These are phyloP conservation scores for Ophthalmolycus amberensis DNA, from an alignment of 2,113 vertebrate species.

Conservation along the genomic window DNA sequence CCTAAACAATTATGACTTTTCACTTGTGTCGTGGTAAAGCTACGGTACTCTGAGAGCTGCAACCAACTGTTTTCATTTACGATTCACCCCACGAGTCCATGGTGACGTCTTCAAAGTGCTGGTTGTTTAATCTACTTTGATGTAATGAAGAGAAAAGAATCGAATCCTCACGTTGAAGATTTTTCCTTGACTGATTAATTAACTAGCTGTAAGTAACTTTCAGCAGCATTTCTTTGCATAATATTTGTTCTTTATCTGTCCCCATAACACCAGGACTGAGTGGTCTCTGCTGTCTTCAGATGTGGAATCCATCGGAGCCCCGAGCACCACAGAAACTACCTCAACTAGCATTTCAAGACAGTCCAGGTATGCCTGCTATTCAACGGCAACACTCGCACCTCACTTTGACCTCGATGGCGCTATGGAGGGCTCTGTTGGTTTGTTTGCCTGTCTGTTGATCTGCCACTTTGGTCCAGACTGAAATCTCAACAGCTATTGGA, in stretches of 20 bases:
- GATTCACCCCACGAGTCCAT: neutral
- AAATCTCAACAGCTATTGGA: neutral
- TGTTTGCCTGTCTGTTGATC: neutral
- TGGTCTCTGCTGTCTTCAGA: conserved; percentile 92
- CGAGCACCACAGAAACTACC: conserved; percentile 99
- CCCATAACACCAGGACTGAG: conserved; percentile 85
- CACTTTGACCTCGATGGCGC: neutral
- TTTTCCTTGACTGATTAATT: neutral
- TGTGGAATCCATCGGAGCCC: conserved; percentile 92
- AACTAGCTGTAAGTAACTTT: neutral
- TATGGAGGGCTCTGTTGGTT: neutral
- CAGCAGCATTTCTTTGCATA: neutral
- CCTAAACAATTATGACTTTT: neutral
- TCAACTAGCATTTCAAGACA: conserved; percentile 95
- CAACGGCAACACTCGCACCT: neutral
- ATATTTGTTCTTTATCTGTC: neutral
- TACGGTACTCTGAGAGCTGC: neutral
- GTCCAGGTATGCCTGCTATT: conserved; percentile 87
- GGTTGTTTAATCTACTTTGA: neutral
- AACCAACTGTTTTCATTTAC: neutral
- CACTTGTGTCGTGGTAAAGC: neutral
- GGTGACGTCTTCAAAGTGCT: neutral
- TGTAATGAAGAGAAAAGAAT: neutral
- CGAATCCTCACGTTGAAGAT: neutral
- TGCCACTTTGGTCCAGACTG: neutral